Percentiles rank a stretch among this genome's conserved stretches.
phyloP scores from a whole-genome alignment of 2,888 invertebrate genomes.

The Clanis bilineata region DNA sequence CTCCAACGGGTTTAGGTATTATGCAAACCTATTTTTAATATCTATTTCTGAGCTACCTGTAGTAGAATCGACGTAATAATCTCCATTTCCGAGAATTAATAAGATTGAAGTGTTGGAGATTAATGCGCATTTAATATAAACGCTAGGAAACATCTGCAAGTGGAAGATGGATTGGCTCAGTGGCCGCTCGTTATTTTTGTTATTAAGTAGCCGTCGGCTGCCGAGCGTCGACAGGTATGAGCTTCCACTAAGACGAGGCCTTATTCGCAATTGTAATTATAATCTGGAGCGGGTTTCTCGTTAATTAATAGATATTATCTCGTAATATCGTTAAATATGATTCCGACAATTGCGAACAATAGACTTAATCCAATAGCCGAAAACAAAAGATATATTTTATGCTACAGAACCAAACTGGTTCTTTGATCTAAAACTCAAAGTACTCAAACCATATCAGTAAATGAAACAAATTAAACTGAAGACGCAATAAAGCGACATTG shows the following conservation, averaged over 20 bases:
- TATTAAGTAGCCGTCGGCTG: not conserved
- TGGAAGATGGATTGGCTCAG: not conserved
- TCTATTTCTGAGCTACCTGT: too few species aligned
- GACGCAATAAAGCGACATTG: conserved; percentile 29
- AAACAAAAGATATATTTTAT: not conserved
- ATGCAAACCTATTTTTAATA: too few species aligned
- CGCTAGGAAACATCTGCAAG: not conserved
- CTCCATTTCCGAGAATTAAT: not conserved
- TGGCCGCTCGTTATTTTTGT: not conserved
- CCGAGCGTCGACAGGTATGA: conserved; percentile 20
- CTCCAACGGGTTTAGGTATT: too few species aligned
- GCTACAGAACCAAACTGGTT: not conserved
- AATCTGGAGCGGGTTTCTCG: not conserved
- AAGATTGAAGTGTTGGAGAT: not conserved
- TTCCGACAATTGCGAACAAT: not conserved
- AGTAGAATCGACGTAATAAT: not conserved
- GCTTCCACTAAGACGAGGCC: conserved; percentile 17
- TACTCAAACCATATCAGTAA: conserved; percentile 13
- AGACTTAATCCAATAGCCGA: not conserved
- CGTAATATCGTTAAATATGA: not conserved
- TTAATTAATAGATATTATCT: conserved; percentile 1
- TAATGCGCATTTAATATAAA: not conserved
- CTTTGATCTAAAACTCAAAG: not conserved
- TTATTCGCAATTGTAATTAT: not conserved
- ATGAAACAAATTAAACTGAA: conserved; percentile 24